These are phyloP conservation scores for Dendrocincla tyrannina DNA, from an alignment of 2,797 vertebrate genomes.

Conservation along the genomic window DNA sequence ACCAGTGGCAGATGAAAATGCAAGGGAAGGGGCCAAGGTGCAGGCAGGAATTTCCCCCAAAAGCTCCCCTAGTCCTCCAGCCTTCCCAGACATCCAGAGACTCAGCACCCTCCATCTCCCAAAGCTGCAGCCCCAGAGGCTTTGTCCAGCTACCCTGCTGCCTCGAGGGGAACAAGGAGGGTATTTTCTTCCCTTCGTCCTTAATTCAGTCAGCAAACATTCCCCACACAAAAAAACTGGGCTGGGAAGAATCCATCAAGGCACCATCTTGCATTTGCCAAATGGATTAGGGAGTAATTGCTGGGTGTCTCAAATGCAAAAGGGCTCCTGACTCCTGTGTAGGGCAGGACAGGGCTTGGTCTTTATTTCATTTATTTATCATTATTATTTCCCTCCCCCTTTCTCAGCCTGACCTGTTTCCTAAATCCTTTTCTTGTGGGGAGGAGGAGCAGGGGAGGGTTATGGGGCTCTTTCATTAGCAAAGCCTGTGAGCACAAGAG, in stretches of 20 bases:
- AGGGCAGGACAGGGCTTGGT: background rate
- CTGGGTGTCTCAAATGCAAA: conserved; percentile 12
- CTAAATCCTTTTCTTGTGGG: background rate
- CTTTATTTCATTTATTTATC: conserved; percentile 34
- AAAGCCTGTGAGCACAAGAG: background rate
- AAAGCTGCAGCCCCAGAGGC: background rate
- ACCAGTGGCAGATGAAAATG: rapidly evolving
- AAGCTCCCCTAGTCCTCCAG: rapidly evolving
- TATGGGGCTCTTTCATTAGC: background rate
- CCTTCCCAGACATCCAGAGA: background rate
- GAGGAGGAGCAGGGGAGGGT: background rate
- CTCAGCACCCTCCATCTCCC: background rate
- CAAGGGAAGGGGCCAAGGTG: background rate
- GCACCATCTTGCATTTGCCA: conserved; percentile 64
- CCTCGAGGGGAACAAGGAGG: conserved; percentile 1
- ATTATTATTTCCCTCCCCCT: conserved; percentile 41
- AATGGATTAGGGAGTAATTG: conserved; percentile 66
- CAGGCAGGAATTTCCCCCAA: background rate
- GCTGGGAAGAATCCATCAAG: conserved; percentile 35
- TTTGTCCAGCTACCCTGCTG: background rate
- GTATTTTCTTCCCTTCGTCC: conserved; percentile 6
- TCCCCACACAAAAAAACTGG: background rate
- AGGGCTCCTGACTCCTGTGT: background rate
- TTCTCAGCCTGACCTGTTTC: conserved; percentile 9
- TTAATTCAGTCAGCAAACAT: conserved; percentile 66